phyloP scores from a whole-genome alignment of 2,888 invertebrate species.

The Phymatocera aterrima region DNA sequence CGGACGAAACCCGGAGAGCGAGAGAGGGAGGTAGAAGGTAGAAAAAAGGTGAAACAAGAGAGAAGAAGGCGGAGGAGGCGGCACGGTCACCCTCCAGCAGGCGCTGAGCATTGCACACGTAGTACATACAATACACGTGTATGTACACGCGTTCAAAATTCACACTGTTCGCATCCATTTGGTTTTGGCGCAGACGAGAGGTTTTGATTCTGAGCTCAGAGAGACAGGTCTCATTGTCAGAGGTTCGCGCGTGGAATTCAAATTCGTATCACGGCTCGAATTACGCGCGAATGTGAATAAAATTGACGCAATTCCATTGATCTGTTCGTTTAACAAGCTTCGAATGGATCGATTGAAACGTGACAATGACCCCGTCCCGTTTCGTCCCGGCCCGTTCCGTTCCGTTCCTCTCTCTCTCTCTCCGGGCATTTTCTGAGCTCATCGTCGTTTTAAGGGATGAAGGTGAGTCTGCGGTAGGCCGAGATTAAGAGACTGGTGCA shows the following conservation, averaged over 20 bases:
- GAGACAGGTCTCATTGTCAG: no score
- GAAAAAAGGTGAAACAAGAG: conserved; percentile 50
- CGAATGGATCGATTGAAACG: conserved; percentile 37
- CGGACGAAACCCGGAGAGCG: conserved; percentile 34
- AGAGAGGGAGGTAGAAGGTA: conserved; percentile 49
- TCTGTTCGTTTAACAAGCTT: conserved; percentile 35
- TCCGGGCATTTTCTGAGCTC: neutral
- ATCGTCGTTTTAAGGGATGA: conserved; percentile 13
- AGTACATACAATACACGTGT: no score
- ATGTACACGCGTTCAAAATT: neutral
- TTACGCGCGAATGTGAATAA: no score
- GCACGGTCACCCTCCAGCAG: conserved; percentile 47
- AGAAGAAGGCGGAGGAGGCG: conserved; percentile 49
- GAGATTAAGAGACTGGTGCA: conserved; percentile 30
- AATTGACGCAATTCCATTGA: conserved; percentile 1
- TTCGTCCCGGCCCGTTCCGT: neutral
- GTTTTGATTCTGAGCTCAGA: no score
- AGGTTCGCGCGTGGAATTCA: neutral
- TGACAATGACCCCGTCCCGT: conserved; percentile 5
- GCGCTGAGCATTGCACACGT: no score
- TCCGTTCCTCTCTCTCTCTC: neutral
- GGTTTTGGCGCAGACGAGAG: no score
- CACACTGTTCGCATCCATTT: neutral
- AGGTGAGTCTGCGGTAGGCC: neutral
- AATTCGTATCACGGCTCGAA: no score